A percentile compares a stretch with the other conserved stretches of the same genome.
phyloP scores from a whole-genome alignment of 2,888 invertebrate species.

The Xylocampa areola region DNA sequence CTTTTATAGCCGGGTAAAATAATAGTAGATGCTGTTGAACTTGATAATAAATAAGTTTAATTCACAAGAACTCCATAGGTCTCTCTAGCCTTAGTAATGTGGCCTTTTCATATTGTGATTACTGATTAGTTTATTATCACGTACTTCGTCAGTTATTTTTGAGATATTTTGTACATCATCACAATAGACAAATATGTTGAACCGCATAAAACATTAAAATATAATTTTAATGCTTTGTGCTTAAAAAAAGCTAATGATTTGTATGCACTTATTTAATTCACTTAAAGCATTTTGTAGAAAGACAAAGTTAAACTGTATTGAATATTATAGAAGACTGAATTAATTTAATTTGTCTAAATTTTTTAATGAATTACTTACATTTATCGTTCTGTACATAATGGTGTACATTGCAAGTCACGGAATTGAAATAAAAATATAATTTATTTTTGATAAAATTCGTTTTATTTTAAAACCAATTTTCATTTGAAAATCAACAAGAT shows the following conservation, averaged over 20 bases:
- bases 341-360: conserved; percentile 79
- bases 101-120: no score
- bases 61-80: not conserved
- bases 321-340: conserved; percentile 86
- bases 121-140: no score
- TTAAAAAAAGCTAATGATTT: conserved; percentile 18
- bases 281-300: conserved; percentile 50
- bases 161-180: no score
- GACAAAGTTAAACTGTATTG: conserved; percentile 80
- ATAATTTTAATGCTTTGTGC: conserved; percentile 35
- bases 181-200: no score
- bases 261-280: conserved; percentile 19
- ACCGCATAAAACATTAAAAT: no score
- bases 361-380: conserved; percentile 63
- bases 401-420: conserved; percentile 67
- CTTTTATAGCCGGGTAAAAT: no score
- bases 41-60: not conserved
- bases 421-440: conserved; percentile 84
- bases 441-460: conserved; percentile 81
- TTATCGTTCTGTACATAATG: conserved; percentile 76
- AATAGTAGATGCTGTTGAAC: not conserved
- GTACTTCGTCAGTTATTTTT: no score
- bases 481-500: conserved; percentile 53
- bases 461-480: conserved; percentile 71
- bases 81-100: no score